Percentiles rank a stretch among this genome's conserved stretches.
These are phyloP conservation scores for Platynereis dumerilii DNA, from an alignment of 2,888 invertebrate species.

Conservation along the genomic window DNA sequence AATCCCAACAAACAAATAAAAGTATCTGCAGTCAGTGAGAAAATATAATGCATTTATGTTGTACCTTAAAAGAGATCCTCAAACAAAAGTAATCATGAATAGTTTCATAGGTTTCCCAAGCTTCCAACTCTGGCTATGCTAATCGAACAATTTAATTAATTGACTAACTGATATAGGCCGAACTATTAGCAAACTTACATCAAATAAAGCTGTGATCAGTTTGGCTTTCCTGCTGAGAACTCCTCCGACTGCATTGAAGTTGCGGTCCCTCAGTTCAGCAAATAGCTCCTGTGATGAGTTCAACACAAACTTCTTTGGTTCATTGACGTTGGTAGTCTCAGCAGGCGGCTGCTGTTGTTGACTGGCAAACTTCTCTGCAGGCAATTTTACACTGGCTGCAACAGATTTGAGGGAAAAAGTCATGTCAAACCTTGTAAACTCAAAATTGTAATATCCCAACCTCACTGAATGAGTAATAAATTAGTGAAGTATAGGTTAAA, in stretches of 20 bases:
- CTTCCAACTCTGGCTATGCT: too few relatives aligned
- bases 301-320: slow-evolving; percentile 75
- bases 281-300: slow-evolving; percentile 90
- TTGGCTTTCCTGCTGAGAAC: slow-evolving; percentile 86
- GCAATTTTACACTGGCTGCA: slow-evolving; percentile 78
- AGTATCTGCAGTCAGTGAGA: too few relatives aligned
- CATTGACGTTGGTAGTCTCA: slow-evolving; percentile 70
- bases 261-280: slow-evolving; percentile 88
- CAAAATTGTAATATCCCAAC: too few relatives aligned
- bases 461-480: too few relatives aligned
- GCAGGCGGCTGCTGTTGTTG: slow-evolving; percentile 62
- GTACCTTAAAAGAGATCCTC: too few relatives aligned
- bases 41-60: too few relatives aligned
- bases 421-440: too few relatives aligned
- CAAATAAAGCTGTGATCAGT: slow-evolving; percentile 80
- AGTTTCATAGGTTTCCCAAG: too few relatives aligned
- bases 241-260: slow-evolving; percentile 88
- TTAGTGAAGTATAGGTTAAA: too few relatives aligned
- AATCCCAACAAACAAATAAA: background rate
- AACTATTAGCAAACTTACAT: slow-evolving; percentile 56
- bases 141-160: too few relatives aligned
- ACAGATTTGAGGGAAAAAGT: background rate
- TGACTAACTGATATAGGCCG: too few relatives aligned
- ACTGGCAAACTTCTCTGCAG: slow-evolving; percentile 82
- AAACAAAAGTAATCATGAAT: too few relatives aligned